Evolutionary conservation across 2,888 invertebrate genomes (phyloP), one percentile per base, ranked within the genome.

Genomic region (Alcis repandata): DNA sequence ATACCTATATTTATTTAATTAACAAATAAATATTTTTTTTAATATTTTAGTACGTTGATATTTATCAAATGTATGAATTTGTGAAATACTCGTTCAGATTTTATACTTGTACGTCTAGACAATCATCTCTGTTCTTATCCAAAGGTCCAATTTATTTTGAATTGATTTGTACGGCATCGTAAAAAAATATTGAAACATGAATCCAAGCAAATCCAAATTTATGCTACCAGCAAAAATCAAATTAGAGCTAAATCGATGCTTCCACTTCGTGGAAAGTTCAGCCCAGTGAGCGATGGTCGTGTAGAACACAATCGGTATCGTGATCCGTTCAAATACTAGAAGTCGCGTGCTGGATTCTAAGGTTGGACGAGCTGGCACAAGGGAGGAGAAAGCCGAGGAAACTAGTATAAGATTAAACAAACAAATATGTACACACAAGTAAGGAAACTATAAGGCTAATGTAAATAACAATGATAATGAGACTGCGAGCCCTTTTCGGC

Each of bases 341-440:
- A 81, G 87, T 89, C 88, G 89, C 89, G 89, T 89, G 89, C 81
- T 84, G 75, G 77, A 72, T 78, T 69, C 72, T 71, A 67, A 73
- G 73, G 68, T 58, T 64, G 54, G 27, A 48, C 27, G 52, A 54
- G 54, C 60, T 66, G 80, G 74, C 59, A 9, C 63, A 75, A 78
- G 61, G 0, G 10, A 71, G 45, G 56, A 48, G 69, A 69, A 7
- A 48, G 19, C 43, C 4, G 15, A 17, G 7, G 3, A 17, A 33
- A 19, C 1, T 0, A 2, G 3, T 8, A 17, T 15, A 49, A 1
- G 1, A 17, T 3, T 8, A 11, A 11, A 43, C 43, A 7, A 1
- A 19, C 8, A 2, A 3, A 43, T 3, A 3, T 11, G 17, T 11
- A 0, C 17, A n/a, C 17, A 17, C 8, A 0, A n/a, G 8, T 22